Percentiles rank a stretch among this genome's conserved stretches.
Evolutionary conservation across 2,113 vertebrate species (phyloP).

Genomic region (Anser cygnoides): DNA sequence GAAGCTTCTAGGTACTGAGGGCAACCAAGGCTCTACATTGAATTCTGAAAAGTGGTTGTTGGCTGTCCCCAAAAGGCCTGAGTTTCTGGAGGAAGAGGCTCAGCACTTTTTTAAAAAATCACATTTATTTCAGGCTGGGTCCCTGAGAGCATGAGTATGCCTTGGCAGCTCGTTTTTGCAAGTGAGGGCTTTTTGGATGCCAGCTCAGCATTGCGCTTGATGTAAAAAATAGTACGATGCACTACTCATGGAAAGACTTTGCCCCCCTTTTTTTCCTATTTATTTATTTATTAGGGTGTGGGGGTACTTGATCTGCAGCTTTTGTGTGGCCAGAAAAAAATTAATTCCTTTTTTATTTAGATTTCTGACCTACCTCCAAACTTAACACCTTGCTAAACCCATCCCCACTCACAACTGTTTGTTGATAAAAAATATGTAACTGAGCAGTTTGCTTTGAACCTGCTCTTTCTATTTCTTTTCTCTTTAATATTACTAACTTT

Average conservation of each 20-base stretch:
- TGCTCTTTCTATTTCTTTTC: not conserved
- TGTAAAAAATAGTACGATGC: not conserved
- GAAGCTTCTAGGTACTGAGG: not conserved
- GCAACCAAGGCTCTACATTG: not conserved
- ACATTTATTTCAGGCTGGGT: not conserved
- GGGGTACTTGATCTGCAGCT: not conserved
- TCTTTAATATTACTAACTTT: conserved; percentile 1
- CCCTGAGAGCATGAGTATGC: not conserved
- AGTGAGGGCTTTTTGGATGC: not conserved
- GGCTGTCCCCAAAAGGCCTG: not conserved
- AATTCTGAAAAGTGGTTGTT: not conserved
- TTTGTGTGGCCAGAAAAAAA: not conserved
- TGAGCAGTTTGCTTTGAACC: conserved; percentile 18
- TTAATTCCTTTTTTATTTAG: not conserved
- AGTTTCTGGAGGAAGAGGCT: not conserved
- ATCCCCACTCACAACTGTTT: not conserved
- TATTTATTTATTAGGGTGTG: not conserved
- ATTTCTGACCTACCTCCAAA: not conserved
- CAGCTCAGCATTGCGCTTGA: not conserved
- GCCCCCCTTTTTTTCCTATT: not conserved
- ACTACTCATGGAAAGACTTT: not conserved
- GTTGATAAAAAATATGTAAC: not conserved
- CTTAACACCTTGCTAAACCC: not conserved
- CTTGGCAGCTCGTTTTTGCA: not conserved
- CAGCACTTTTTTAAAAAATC: not conserved